Base-by-base conservation (phyloP, 2,113 vertebrate genomes). In the Gobio gobio region DNA sequence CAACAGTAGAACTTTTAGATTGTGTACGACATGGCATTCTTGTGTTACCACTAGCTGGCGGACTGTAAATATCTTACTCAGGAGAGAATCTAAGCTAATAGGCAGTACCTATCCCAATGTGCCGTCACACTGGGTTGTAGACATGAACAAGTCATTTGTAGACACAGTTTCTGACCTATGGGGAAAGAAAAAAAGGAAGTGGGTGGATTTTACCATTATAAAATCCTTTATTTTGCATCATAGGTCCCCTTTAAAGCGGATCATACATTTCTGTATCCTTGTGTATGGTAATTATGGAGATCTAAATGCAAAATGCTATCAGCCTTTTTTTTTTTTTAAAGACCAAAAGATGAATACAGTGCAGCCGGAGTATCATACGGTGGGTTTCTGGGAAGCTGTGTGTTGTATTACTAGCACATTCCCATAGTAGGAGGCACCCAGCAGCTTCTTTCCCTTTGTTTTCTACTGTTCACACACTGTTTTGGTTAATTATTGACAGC, bases 401-500 rank as follows among this genome's bases (percentile, higher is more conserved):
- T 58, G 75, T 58, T 61, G 47, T 29, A 51, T 33, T 36, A 68
- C 63, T 68, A 68, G 16, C 26, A 2, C 18, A 68, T 36, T 66
- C 45, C 43, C 24, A 51, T 22, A 51, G 61, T 13, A 49, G 24
- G 16, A 68, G 16, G 26, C 18, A 33, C 45, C 16, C 26, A 49
- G 40, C 58, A 24, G 10, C 56, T 59, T 79, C n/a, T 43, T 63
- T 58, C 22, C 20, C 56, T 61, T 36, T 45, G 77, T 36, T 81
- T 10, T 33, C 16, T 66, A 81, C 18, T 49, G 26, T 66, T 24
- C 51, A 68, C 61, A 68, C 43, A 81, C 78, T 81, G 78, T 68
- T 81, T 81, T 81, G 18, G 61, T 81, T 68, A 68, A 68, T 51
- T 68, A 81, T 54, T 68, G 43, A 51, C 79, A 36, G 79, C 79